Base-by-base conservation (phyloP, 2,113 vertebrate genomes). In the Grantiella picta region DNA sequence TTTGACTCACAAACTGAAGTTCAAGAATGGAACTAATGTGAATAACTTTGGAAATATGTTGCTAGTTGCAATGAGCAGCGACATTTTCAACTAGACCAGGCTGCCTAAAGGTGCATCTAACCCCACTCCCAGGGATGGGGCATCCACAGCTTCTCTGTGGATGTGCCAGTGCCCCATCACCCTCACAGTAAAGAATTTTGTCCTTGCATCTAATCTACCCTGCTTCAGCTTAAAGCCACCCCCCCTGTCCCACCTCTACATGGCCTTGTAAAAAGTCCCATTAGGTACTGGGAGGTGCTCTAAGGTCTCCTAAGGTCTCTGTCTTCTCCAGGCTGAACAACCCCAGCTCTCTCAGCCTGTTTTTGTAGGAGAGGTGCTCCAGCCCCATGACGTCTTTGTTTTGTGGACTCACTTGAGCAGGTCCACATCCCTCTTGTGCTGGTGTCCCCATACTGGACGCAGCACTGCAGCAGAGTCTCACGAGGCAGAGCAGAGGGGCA, bases 191-290 rank as follows among this genome's bases (percentile, higher is more conserved):
- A 80, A 35, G 33, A 36, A 20, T 59, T 59, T 44, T 52, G 44
- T 73, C 17, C 33, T 38, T 10, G 8, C n/a, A 8, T n/a, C 15
- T 25, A 12, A 21, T 14, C 15, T 38, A 38, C 15, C 3, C 33
- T 29, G 15, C 33, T 52, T 50, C 44, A 59, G 8, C 12, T 53
- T 14, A 52, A 73, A 45, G 33, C 28, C 19, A 10, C 23, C 57
- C 5, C 15, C 21, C 12, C n/a, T 28, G 10, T 59, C 44, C 23
- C 12, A 2, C 16, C 68, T 38, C 33, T 29, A 1, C 0, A 0
- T 29, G 15, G 8, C 15, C 23, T 36, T 59, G 23, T 38, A 24
- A 38, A 52, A 52, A 50, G 7, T 65, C 59, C 31, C 18, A 52
- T 73, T 36, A 59, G 44, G 7, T 44, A 33, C 18, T 28, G 33